Evolutionary conservation across 1,140 invertebrate species (phyloP), one percentile per base, ranked within the genome.

Genomic region (Temnothorax nylanderi): DNA sequence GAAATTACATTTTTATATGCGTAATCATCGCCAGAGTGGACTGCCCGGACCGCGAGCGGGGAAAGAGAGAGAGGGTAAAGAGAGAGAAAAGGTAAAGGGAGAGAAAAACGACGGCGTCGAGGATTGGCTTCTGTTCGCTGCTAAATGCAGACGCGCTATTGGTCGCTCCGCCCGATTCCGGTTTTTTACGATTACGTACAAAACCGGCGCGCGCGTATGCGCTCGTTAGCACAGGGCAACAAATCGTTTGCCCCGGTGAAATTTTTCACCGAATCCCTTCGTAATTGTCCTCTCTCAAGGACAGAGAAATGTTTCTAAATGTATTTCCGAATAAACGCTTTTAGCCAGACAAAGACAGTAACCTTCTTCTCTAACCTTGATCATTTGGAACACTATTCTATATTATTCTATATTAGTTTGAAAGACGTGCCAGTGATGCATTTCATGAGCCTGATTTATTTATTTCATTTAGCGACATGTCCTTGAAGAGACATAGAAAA

Each of bases 1-100:
- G 88, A 92, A 93, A 93, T 92, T 93, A 92, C 90, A 91, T 90
- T 92, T 92, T 92, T 93, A 92, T 93, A 92, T 84, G 88, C 86
- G 87, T 90, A 91, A 92, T 92, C 85, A 91, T 92, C 91, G 75
- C 84, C 87, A 78, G 54, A 26, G 18, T 41, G 58, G 32, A 41
- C 44, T 58, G 41, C 11, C 86, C 82, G 56, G 49, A 32, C 64
- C 37, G 60, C 51, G 69, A 21, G 16, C 32, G 75, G 34, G 54
- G 49, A 10, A 32, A 54, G 10, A 49, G 7, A 34, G 44, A 62
- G 75, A 72, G 26, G 44, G 49, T 49, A 49, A 49, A 11, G 54
- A 56, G 34, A 82, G 32, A 86, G 72, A 60, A 21, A 41, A 60
- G 8, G 26, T 16, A 51, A 56, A 56, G 32, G n/a, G 56, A 87